These are phyloP conservation scores for Ptyas mucosa DNA, from an alignment of 2,113 vertebrate genomes.

Conservation along the genomic window DNA sequence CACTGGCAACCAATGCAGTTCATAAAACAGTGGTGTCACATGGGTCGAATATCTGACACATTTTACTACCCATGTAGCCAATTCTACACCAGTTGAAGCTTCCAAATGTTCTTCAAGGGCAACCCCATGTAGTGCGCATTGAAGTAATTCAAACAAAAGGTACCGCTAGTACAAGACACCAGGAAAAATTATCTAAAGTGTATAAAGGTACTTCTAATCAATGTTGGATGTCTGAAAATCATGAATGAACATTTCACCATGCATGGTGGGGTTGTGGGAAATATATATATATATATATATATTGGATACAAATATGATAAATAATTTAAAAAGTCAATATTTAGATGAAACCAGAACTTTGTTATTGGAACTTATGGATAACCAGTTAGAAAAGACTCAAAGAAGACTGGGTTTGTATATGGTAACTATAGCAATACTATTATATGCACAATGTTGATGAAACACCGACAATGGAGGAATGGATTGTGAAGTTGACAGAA, in stretches of 20 bases:
- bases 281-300: not conserved
- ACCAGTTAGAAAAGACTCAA: not conserved
- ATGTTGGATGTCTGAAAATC: not conserved
- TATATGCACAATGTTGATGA: not conserved
- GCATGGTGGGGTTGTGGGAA: not conserved
- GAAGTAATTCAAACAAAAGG: not conserved
- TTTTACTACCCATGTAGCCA: not conserved
- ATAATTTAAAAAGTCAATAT: not conserved
- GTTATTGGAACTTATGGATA: not conserved
- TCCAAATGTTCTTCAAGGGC: not conserved
- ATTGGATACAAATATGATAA: not conserved
- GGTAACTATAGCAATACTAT: not conserved
- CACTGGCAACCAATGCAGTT: not conserved
- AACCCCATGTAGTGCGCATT: not conserved
- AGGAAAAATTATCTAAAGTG: not conserved
- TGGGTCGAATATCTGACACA: not conserved
- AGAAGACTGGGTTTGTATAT: not conserved
- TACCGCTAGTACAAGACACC: not conserved
- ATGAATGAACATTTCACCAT: not conserved
- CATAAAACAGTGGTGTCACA: not conserved
- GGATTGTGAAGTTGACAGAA: not conserved
- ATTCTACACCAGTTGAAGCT: not conserved
- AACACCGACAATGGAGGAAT: not conserved
- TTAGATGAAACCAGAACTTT: not conserved
- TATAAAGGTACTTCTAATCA: not conserved